Evolutionary conservation across 2,888 invertebrate species (phyloP), one percentile per base, ranked within the genome.

Genomic region (Drosophila phalerata): DNA sequence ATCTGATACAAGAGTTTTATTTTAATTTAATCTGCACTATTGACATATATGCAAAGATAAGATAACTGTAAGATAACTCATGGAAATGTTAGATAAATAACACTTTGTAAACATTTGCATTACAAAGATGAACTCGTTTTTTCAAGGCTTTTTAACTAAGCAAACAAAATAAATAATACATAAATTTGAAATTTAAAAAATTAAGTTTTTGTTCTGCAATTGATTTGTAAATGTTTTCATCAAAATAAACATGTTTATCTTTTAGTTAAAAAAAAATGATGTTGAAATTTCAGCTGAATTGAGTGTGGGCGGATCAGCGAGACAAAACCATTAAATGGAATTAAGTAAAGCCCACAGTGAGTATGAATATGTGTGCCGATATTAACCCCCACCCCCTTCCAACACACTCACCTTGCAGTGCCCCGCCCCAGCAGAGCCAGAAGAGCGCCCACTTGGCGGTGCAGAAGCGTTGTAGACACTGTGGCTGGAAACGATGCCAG

Each of bases 341-440:
- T 84, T 84, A 84, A 84, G 73, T 52, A 17, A 43, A 55, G 43
- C 32, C 45, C 68, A 64, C 68, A 55, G 45, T 48, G 28, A 56
- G 25, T 40, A 69, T 60, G 38, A 34, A 43, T 40, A 40, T 17
- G 10, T 40, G 38, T 38, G n/a, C 15, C 38, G 8, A 40, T 40
- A 42, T 65, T 53, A 13, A 2, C 0, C n/a, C 22, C 15, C 34
- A 10, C 13, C 11, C 9, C n/a, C 3, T 6, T 2, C 1, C 28
- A 11, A 22, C 3, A 0, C 13, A 63, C 73, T 76, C 89, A 96
- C 96, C 96, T 94, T 97, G 97, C 88, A 96, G 94, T 40, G 96
- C 95, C 0, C 96, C 96, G 5, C 96, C 96, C 95, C 96, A 96
- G 91, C 97, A 96, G 0, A 97, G 93, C 95, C 96, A 96, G 92